Percentiles rank a stretch among this genome's conserved stretches.
These are phyloP conservation scores for Tetanocera ferruginea DNA, from an alignment of 2,888 invertebrate species.

Conservation along the genomic window DNA sequence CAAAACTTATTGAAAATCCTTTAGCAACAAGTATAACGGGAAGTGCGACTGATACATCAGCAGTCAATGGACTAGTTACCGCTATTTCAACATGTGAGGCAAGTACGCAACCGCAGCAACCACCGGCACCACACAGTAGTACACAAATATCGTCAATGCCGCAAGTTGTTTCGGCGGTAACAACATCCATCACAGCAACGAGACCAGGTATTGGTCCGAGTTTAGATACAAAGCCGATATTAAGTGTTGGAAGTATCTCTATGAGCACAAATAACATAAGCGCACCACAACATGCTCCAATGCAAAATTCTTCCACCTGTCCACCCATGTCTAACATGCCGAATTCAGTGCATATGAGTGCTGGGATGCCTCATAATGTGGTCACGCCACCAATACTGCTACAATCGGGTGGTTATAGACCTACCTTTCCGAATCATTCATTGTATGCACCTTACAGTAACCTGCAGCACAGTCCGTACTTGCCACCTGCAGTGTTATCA, in stretches of 20 bases:
- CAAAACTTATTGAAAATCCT: constrained; percentile 10
- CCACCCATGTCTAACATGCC: not conserved
- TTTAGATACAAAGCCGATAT: constrained; percentile 13
- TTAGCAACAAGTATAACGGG: not conserved
- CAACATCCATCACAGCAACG: constrained; percentile 44
- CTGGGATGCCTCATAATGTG: constrained; percentile 58
- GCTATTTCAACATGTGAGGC: constrained; percentile 15
- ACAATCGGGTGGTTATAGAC: constrained; percentile 65
- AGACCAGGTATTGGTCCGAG: constrained; percentile 18
- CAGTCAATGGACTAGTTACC: constrained; percentile 24
- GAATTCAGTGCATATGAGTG: constrained; percentile 49
- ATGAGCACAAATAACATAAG: constrained; percentile 19
- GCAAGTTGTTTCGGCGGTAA: constrained; percentile 28
- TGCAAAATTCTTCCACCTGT: not conserved
- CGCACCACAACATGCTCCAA: constrained; percentile 1
- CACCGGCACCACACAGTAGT: constrained; percentile 40
- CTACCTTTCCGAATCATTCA: constrained; percentile 70
- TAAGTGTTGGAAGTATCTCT: constrained; percentile 22
- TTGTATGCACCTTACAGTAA: constrained; percentile 86
- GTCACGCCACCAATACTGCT: constrained; percentile 61
- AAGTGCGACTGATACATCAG: constrained; percentile 10
- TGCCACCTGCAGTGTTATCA: constrained; percentile 74
- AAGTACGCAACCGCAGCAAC: constrained; percentile 46
- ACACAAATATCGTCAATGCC: constrained; percentile 22
- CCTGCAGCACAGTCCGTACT: constrained; percentile 82